Evolutionary conservation across 1,140 invertebrate genomes (phyloP), one percentile per base, ranked within the genome.

Genomic region (Acromyrmex charruanus): DNA sequence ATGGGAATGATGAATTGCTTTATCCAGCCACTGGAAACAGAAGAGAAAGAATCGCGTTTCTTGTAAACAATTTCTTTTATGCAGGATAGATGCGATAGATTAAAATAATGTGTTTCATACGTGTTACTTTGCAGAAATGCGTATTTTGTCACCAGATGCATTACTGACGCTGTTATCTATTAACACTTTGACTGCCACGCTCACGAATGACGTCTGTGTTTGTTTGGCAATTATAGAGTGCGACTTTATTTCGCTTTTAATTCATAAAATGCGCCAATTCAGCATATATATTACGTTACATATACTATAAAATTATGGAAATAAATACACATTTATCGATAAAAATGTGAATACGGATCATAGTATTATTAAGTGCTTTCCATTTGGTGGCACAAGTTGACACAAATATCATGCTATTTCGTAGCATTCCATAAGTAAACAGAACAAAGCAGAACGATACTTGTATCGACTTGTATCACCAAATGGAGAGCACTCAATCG

Each of bases 1-100:
- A 21, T 55, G n/a, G 21, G 66, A 74, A n/a, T 74, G 68, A 82
- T 61, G 49, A 72, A 82, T 74, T 49, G 25, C 53, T 74, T 82
- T 35, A 72, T 72, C 59, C 35, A 10, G 39, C 39, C 39, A 44
- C 9, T 66, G 53, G 53, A 21, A 21, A 28, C 18, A 39, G 25
- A 25, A 16, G 2, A 25, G 49, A 74, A 75, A 75, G 74, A 21
- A 63, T 65, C 10, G 16, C 18, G 21, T 14, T 49, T 49, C 55
- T 74, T 74, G 55, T 18, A 61, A 61, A 84, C 63, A 61, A 61
- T 49, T 74, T 14, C 31, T 82, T 35, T 28, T 28, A 12, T 31
- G 16, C 55, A 25, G 14, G 35, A 39, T 21, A n/a, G 25, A 71
- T 58, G 51, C 51, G 9, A 16, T 51, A 14, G 16, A 53, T 44